Conservation (phyloP, 1,140 invertebrate species). For the Drosophila kanapiae region DNA sequence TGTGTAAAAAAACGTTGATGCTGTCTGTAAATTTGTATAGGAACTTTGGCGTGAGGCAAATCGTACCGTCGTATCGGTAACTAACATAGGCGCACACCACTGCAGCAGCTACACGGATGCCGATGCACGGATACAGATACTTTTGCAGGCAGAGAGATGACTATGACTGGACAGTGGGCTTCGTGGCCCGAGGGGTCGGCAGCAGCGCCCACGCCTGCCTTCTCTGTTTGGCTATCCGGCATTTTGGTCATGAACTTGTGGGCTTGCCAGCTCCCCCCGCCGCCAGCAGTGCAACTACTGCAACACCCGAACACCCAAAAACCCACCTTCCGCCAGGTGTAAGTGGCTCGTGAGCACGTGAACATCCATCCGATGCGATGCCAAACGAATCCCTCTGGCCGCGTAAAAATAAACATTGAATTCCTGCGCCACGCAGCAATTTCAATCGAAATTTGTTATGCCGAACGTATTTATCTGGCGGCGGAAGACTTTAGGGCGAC, state of each 20-base stretch:
- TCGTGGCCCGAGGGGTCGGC: constrained; percentile 3
- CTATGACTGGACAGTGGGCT: constrained; percentile 29
- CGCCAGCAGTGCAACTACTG: constrained; percentile 6
- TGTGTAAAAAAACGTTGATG: constrained; percentile 58
- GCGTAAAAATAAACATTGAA: constrained; percentile 37
- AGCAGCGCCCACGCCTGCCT: constrained; percentile 64
- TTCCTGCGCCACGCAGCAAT: constrained; percentile 23
- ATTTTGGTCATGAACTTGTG: constrained; percentile 81
- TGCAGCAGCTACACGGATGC: constrained; percentile 23
- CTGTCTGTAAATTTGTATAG: constrained; percentile 68
- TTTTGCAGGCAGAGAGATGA: constrained; percentile 28
- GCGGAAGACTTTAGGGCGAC: constrained; percentile 9
- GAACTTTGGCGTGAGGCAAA: constrained; percentile 48
- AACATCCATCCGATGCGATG: constrained; percentile 14
- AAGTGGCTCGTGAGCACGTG: constrained; percentile 42
- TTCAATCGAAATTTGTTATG: constrained; percentile 17
- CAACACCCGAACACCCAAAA: constrained; percentile 3
- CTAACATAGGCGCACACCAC: constrained; percentile 62
- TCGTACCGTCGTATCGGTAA: constrained; percentile 46
- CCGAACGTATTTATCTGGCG: constrained; percentile 43
- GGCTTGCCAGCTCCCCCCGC: constrained; percentile 31
- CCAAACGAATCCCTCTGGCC: constrained; percentile 2
- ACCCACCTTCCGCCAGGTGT: constrained; percentile 17
- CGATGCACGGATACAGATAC: constrained; percentile 34
- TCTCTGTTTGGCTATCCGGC: constrained; percentile 57